Conservation (phyloP, 2,797 vertebrate species). For the Hemibagrus guttatus region DNA sequence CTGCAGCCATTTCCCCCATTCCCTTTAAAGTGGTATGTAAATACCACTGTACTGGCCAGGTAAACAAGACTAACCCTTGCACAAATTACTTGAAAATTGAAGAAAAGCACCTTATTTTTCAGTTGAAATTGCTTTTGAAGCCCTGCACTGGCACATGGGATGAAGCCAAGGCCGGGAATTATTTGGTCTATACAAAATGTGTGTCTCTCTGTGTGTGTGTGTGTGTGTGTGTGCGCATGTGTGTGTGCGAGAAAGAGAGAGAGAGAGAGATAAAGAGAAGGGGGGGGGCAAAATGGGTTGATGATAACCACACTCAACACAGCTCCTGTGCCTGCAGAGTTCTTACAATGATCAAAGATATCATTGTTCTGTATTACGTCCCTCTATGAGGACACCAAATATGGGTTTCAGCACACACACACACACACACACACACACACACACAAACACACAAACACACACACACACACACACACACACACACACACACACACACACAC, state of each 20-base stretch:
- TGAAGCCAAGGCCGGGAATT: slow-evolving; percentile 89
- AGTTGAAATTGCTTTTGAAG: slow-evolving; percentile 99
- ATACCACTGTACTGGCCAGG: slow-evolving; percentile 98
- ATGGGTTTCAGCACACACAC: slow-evolving; percentile 80
- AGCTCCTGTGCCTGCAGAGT: slow-evolving; percentile 82
- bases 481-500: too few species aligned
- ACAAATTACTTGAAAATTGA: slow-evolving; percentile 99
- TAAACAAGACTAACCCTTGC: slow-evolving; percentile 99
- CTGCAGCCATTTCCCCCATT: slow-evolving; percentile 83
- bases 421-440: slow-evolving; percentile 28
- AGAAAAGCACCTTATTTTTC: slow-evolving; percentile 99
- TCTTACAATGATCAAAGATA: slow-evolving; percentile 93
- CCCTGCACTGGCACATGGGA: slow-evolving; percentile 85
- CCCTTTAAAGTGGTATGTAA: slow-evolving; percentile 99
- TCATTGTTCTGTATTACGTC: slow-evolving; percentile 88
- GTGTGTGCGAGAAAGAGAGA: neutral
- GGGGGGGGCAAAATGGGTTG: slow-evolving; percentile 92
- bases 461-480: too few species aligned
- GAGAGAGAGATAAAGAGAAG: slow-evolving; percentile 57
- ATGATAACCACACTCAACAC: slow-evolving; percentile 92
- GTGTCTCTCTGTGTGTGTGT: slow-evolving; percentile 38
- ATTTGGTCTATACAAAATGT: slow-evolving; percentile 69
- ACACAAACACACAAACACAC: slow-evolving; percentile 25
- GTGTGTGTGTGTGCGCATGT: slow-evolving; percentile 43
- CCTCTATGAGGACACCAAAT: slow-evolving; percentile 80